These are phyloP conservation scores for Entomobrya multifasciata DNA, from an alignment of 2,888 invertebrate species.

Conservation along the genomic window DNA sequence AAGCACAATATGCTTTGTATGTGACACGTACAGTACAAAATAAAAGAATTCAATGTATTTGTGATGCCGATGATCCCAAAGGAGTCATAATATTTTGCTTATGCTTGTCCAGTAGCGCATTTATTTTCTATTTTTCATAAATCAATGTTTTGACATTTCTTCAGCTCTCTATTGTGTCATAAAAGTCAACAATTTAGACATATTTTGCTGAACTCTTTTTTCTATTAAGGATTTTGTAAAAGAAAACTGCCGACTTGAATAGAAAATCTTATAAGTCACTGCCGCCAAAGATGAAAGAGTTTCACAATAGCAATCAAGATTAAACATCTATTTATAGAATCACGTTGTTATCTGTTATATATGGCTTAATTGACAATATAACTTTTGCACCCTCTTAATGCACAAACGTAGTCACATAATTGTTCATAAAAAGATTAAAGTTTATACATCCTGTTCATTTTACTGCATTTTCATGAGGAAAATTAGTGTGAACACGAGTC, in stretches of 20 bases:
- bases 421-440: background rate
- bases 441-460: conserved; percentile 9
- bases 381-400: background rate
- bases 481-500: conserved; percentile 23
- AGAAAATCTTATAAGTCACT: background rate
- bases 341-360: background rate
- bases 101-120: no score
- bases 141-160: conserved; percentile 32
- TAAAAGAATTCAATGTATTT: no score
- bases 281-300: no score
- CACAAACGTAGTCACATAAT: background rate
- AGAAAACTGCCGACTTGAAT: background rate
- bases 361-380: background rate
- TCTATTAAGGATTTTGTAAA: background rate
- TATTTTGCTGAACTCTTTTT: background rate
- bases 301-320: background rate
- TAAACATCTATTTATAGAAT: no score
- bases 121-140: background rate
- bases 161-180: no score
- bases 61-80: background rate
- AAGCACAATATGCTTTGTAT: background rate
- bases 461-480: background rate
- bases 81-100: background rate
- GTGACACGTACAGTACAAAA: no score
- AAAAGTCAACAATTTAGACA: no score